phyloP scores from a whole-genome alignment of 2,113 vertebrate species.

The Phoxinus phoxinus region DNA sequence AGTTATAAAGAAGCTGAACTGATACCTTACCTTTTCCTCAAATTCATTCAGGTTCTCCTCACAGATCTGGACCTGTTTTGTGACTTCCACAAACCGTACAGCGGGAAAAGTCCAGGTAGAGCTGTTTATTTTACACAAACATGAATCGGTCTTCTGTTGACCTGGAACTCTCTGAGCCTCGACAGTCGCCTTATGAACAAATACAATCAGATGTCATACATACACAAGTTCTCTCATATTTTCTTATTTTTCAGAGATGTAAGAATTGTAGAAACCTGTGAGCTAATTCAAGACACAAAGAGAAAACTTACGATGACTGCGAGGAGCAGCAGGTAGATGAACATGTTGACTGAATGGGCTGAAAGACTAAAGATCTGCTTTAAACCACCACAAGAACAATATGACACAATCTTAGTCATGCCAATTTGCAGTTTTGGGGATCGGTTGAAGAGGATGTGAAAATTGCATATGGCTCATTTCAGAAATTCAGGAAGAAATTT shows the following conservation, averaged over 20 bases:
- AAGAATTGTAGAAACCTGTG: no score
- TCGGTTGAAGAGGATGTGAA: slow-evolving; percentile 13
- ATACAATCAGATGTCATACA: not conserved
- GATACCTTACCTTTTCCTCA: slow-evolving; percentile 60
- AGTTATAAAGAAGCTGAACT: not conserved
- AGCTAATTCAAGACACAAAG: not conserved
- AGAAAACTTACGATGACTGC: slow-evolving; percentile 62
- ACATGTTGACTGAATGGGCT: slow-evolving; percentile 53
- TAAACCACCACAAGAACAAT: slow-evolving; percentile 8
- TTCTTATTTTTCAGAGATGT: not conserved
- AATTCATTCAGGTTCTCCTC: slow-evolving; percentile 51
- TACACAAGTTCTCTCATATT: not conserved
- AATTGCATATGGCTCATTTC: not conserved
- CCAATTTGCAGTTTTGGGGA: not conserved
- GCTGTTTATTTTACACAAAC: slow-evolving; percentile 67
- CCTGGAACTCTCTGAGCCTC: slow-evolving; percentile 58
- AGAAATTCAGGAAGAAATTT: not conserved
- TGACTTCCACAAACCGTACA: slow-evolving; percentile 55
- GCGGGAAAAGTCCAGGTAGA: slow-evolving; percentile 68
- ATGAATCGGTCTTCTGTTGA: slow-evolving; percentile 25
- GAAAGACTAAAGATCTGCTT: slow-evolving; percentile 21
- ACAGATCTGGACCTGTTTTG: slow-evolving; percentile 62
- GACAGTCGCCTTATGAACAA: slow-evolving; percentile 47
- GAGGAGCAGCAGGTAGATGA: slow-evolving; percentile 62
- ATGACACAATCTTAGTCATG: not conserved